Percentiles rank a stretch among this genome's conserved stretches.
Conservation (phyloP, 2,797 vertebrate genomes). For the Macropus fuliginosus region DNA sequence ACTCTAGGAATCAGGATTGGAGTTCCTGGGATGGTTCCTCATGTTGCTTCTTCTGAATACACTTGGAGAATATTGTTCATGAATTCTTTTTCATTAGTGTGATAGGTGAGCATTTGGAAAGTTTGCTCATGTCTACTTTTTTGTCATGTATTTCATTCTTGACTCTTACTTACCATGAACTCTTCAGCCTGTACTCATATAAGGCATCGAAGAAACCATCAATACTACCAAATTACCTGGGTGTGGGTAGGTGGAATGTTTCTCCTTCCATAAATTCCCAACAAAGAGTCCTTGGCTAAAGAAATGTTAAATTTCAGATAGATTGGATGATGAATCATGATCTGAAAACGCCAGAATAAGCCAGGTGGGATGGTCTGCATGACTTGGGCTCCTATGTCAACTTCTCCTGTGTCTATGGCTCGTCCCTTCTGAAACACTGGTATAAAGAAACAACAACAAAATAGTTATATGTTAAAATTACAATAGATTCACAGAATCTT, state of each 20-base stretch:
- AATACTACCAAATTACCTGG: constrained; percentile 88
- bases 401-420: constrained; percentile 95
- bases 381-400: constrained; percentile 94
- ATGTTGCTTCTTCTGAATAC: constrained; percentile 45
- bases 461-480: constrained; percentile 30
- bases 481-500: not conserved
- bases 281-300: constrained; percentile 93
- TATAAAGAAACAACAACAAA: constrained; percentile 76
- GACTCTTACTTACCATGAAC: constrained; percentile 24
- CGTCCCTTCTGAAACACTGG: constrained; percentile 93
- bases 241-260: constrained; percentile 97
- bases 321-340: constrained; percentile 93
- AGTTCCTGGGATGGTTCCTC: constrained; percentile 44
- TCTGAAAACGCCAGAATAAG: constrained; percentile 98
- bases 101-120: constrained; percentile 38
- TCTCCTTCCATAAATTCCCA: constrained; percentile 96
- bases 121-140: constrained; percentile 40
- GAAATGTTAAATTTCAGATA: constrained; percentile 98
- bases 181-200: not conserved
- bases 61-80: constrained; percentile 15
- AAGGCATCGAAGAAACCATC: constrained; percentile 60
- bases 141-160: constrained; percentile 30
- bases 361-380: constrained; percentile 96
- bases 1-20: constrained; percentile 19
- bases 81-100: constrained; percentile 36